These are phyloP conservation scores for Tetrapedia diversipes DNA, from an alignment of 2,888 invertebrate species.

Conservation along the genomic window DNA sequence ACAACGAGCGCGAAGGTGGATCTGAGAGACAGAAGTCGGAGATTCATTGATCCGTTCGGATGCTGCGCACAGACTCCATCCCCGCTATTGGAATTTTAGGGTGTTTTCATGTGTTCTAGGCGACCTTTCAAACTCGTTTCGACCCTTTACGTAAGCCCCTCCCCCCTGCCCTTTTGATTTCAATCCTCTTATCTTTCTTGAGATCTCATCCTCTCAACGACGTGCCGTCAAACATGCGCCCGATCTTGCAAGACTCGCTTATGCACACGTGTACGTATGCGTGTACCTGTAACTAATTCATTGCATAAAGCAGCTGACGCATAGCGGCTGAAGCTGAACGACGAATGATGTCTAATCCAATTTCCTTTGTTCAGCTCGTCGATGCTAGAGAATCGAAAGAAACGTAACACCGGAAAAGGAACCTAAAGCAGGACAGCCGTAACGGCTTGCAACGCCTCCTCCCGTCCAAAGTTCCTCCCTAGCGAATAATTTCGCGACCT, in stretches of 20 bases:
- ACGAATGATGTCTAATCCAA: not conserved
- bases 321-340: too few relatives aligned
- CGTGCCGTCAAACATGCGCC: not conserved
- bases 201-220: too few relatives aligned
- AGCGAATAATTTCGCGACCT: constrained; percentile 2
- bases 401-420: not conserved
- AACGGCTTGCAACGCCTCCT: not conserved
- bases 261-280: too few relatives aligned
- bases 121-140: constrained; percentile 2
- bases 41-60: constrained; percentile 77
- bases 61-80: constrained; percentile 73
- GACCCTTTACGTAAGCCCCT: not conserved
- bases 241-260: not conserved
- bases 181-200: not conserved
- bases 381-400: too few relatives aligned
- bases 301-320: too few relatives aligned
- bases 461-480: not conserved
- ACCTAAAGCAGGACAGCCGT: not conserved
- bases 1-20: constrained; percentile 55
- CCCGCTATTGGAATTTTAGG: constrained; percentile 55
- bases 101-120: constrained; percentile 34
- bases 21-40: constrained; percentile 56
- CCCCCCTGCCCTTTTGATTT: not conserved
- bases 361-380: not conserved
- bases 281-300: not conserved